Evolutionary conservation across 1,140 invertebrate species (phyloP), one percentile per base, ranked within the genome.

Genomic region (Adelges cooleyi): DNA sequence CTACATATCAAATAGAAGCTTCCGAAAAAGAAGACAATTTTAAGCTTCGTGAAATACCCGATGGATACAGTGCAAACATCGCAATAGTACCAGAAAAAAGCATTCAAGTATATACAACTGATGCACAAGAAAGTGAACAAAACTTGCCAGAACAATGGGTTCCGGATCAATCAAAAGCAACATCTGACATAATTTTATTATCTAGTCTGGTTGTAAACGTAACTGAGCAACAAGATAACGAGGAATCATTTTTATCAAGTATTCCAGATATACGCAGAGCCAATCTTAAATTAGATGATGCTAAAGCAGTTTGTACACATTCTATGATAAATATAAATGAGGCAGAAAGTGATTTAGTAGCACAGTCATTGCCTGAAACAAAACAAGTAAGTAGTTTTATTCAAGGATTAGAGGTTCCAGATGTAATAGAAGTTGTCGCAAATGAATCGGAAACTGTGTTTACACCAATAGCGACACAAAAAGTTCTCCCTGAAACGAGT

Each of bases 11-110:
- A 71, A 81, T 81, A 67, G 71, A 83, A 68, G 77, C 80, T 50
- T 79, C 81, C 68, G 82, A 87, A 77, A 77, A 80, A 71, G 82
- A 87, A 80, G 82, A 82, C 17, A 70, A 78, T 54, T 81, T 84
- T 59, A 66, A 75, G 2, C 73, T 78, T 8, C 75, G 72, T 29
- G 76, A 73, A 71, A 69, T 82, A 62, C 85, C 84, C 13, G 72
- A 76, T 11, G 70, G 69, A 52, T 84, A 86, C 75, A 79, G 75
- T 70, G 85, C 84, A 33, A 75, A 78, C 53, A 17, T 84, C 17
- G 77, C 77, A 67, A 69, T 89, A 38, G 79, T 80, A 17, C 75
- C 78, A 17, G 80, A 77, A 68, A 81, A 87, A 73, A 78, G 82
- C 65, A 71, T 86, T 36, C 71, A 82, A 18, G 75, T 87, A 51